These are phyloP conservation scores for Nemopilema nomurai DNA, from an alignment of 30 jellyfish, hydroid and myxozoan genomes.

Conservation along the genomic window DNA sequence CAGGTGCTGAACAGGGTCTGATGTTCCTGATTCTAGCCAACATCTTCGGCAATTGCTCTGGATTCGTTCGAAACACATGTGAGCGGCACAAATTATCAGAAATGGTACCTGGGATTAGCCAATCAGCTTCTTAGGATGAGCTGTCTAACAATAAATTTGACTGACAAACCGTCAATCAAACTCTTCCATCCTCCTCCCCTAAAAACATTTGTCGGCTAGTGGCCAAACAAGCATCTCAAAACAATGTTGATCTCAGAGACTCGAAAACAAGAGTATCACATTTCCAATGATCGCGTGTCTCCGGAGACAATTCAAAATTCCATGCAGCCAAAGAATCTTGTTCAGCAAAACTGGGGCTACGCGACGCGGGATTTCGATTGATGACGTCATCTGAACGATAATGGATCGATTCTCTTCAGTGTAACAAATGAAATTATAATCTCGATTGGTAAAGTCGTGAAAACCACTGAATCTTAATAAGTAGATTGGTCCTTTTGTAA, in stretches of 20 bases:
- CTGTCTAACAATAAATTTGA: not conserved
- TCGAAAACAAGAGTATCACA: conserved; percentile 4
- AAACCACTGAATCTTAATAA: too few relatives aligned
- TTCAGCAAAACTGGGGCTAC: not conserved
- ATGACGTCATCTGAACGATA: too few relatives aligned
- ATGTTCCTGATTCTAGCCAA: not conserved
- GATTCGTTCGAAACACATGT: not conserved
- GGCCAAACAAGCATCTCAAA: conserved; percentile 7
- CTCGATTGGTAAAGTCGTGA: too few relatives aligned
- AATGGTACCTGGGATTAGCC: not conserved
- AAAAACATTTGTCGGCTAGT: not conserved
- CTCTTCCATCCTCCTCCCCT: not conserved
- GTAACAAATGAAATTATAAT: too few relatives aligned
- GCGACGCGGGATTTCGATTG: too few relatives aligned
- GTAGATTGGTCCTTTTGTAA: too few relatives aligned
- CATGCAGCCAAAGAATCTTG: not conserved
- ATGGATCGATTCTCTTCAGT: too few relatives aligned
- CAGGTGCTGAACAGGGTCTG: not conserved
- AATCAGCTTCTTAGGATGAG: not conserved
- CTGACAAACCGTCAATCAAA: not conserved
- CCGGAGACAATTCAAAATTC: not conserved
- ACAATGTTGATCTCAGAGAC: not conserved
- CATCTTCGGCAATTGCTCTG: not conserved
- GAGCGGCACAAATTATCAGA: not conserved
- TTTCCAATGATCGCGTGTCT: conserved; percentile 14